Evolutionary conservation across 2,888 invertebrate species (phyloP), one percentile per base, ranked within the genome.

Genomic region (Graphium colonna): DNA sequence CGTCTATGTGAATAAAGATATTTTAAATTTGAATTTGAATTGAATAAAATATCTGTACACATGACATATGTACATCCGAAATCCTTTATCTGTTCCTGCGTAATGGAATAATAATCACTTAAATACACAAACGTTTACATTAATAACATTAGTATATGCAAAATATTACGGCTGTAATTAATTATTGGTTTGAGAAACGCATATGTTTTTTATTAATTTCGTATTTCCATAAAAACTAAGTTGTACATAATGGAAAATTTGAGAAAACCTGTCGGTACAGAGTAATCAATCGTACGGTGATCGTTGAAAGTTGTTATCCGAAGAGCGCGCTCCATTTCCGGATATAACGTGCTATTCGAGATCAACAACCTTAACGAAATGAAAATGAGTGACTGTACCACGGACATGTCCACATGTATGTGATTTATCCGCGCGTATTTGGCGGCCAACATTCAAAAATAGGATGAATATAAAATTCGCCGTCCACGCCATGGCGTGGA

Each of bases 381-480:
- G 13, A 41, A 55, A 55, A 46, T 45, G 21, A 51, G 13, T 41
- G 36, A 1, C 50, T 46, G 10, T 10, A 38, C 21, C 36, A 41
- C 10, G 31, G 50, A 50, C 36, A 50, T 21, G 42, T 50, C 21
- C 28, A 18, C 10, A 53, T 51, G 33, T 52, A 49, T 21, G 21
- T 21, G 21, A 21, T 21, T 21, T 3, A 21, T 39, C 40, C 38
- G 54, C 40, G 50, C 52, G 47, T 51, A 52, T 49, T 56, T 55
- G 67, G 62, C 61, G 57, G 57, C 66, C 69, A 40, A 45, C 40
- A 41, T 55, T 41, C 79, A 79, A 82, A 82, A 82, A 80, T 86
- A 83, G 75, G 58, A 68, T 63, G 68, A 74, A 79, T 67, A 81
- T 79, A 80, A 82, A 83, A 81, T 76, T 78, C 73, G 70, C 21